Conservation (phyloP, 2,113 vertebrate species). For the Lepus timidus region DNA sequence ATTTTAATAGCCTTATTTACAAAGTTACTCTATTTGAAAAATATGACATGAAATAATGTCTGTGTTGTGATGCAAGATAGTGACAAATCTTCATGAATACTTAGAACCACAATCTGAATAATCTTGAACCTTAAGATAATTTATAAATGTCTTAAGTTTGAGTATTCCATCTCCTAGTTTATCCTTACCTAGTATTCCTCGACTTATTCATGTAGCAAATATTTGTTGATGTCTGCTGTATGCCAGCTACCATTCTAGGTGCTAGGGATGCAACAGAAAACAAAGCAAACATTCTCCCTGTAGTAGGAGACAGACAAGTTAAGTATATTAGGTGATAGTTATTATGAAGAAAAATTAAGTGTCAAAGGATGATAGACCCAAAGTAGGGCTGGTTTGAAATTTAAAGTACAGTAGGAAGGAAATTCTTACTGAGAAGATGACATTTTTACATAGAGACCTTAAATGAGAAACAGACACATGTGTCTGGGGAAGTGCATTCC, state of each 20-base stretch:
- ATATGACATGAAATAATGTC: neutral
- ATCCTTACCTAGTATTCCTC: neutral
- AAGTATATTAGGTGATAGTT: neutral
- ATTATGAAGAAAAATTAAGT: neutral
- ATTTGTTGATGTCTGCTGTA: neutral
- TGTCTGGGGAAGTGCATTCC: neutral
- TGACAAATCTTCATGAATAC: neutral
- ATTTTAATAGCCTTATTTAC: constrained; percentile 7
- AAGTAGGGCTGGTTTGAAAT: neutral
- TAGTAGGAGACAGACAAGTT: neutral
- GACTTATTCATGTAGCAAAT: constrained; percentile 8
- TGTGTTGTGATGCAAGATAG: neutral
- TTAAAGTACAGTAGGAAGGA: neutral
- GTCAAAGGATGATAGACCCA: neutral
- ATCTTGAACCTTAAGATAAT: neutral
- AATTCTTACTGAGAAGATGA: neutral
- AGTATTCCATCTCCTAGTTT: neutral
- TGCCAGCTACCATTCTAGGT: neutral
- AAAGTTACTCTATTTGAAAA: neutral
- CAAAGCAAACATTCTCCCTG: neutral
- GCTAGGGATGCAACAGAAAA: neutral
- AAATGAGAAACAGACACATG: neutral
- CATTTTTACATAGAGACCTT: neutral
- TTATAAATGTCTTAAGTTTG: constrained; percentile 14
- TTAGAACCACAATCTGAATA: neutral